A percentile compares a stretch with the other conserved stretches of the same genome.
phyloP scores from a whole-genome alignment of 1,140 invertebrate species.

The Lucilia cuprina region DNA sequence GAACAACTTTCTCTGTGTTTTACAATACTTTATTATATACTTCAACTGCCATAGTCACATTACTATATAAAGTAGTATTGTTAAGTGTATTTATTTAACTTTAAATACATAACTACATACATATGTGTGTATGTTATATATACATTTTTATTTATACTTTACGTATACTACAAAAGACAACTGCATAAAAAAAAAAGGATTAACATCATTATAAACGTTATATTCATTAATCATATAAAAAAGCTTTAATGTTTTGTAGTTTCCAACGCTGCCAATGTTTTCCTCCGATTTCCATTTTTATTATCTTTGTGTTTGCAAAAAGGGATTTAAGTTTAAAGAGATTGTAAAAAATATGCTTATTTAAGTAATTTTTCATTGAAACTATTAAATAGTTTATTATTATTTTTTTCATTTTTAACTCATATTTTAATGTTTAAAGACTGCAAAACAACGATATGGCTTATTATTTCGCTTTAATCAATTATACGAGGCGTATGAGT shows the following conservation, averaged over 20 bases:
- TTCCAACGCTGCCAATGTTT: neutral
- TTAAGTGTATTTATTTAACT: neutral
- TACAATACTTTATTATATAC: neutral
- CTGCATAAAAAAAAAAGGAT: neutral
- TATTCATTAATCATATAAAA: constrained; percentile 22
- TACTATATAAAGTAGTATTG: neutral
- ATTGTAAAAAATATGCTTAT: neutral
- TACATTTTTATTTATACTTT: neutral
- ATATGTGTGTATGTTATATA: too few species aligned
- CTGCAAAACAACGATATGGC: neutral
- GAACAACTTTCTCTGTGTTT: neutral
- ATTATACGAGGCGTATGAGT: neutral
- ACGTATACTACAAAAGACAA: neutral
- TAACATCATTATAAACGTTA: constrained; percentile 22
- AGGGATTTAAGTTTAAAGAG: neutral
- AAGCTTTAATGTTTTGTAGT: constrained; percentile 17
- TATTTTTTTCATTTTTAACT: neutral
- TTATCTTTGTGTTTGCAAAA: neutral
- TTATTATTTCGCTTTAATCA: neutral
- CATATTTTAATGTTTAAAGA: neutral
- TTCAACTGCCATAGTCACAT: neutral
- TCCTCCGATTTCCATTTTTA: neutral
- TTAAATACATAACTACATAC: neutral
- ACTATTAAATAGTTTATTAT: neutral
- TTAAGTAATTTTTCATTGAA: neutral